These are phyloP conservation scores for Cassiopea xamachana DNA, from an alignment of 30 jellyfish, hydroid and myxozoan species.

Conservation along the genomic window DNA sequence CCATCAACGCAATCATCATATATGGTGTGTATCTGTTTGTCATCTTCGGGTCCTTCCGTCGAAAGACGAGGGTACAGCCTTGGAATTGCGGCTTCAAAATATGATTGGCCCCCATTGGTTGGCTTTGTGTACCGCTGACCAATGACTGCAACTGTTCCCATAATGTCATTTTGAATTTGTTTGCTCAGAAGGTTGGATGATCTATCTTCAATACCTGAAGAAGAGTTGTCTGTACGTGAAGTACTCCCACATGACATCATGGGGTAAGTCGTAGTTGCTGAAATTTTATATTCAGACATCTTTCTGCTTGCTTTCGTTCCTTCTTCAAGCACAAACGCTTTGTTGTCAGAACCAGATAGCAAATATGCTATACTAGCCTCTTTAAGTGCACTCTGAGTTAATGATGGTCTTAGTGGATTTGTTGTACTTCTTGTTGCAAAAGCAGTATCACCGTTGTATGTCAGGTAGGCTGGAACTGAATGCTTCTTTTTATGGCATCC, in stretches of 20 bases:
- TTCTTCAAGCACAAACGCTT: slow-evolving; percentile 43
- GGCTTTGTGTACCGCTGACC: slow-evolving; percentile 1
- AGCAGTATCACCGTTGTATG: slow-evolving; percentile 4
- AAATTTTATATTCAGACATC: slow-evolving; percentile 16
- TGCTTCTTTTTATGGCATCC: slow-evolving; percentile 20
- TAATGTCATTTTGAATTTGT: background rate
- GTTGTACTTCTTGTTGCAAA: background rate
- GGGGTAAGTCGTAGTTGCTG: slow-evolving; percentile 29
- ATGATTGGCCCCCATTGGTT: background rate
- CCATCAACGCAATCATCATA: background rate
- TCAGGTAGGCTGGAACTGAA: slow-evolving; percentile 34
- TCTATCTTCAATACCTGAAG: background rate
- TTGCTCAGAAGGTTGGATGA: background rate
- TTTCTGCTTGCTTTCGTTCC: slow-evolving; percentile 35
- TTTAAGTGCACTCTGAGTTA: background rate
- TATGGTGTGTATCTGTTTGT: background rate
- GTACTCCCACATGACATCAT: background rate
- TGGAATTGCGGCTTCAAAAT: background rate
- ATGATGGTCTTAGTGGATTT: slow-evolving; percentile 2
- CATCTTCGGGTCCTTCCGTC: slow-evolving; percentile 2
- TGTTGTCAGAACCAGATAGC: slow-evolving; percentile 27
- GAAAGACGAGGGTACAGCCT: slow-evolving; percentile 46
- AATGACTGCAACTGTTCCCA: slow-evolving; percentile 41
- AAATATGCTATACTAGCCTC: slow-evolving; percentile 41
- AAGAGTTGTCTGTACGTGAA: background rate